A percentile compares a stretch with the other conserved stretches of the same genome.
These are phyloP conservation scores for Tortrix viridana DNA, from an alignment of 2,888 invertebrate species.

Conservation along the genomic window DNA sequence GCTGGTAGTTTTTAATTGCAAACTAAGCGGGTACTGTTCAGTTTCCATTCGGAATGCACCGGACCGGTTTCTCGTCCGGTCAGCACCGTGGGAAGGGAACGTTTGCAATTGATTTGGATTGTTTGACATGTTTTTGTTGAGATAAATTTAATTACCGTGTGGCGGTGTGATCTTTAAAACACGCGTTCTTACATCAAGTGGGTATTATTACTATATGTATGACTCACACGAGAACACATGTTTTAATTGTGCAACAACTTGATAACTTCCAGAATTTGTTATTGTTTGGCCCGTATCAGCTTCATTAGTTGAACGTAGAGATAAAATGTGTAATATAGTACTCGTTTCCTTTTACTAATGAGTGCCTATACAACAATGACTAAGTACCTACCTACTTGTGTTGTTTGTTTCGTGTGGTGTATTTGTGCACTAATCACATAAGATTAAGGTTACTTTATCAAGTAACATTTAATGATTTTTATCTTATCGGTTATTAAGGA, in stretches of 20 bases:
- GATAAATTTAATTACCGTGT: slow-evolving; percentile 3
- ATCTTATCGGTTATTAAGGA: slow-evolving; percentile 1
- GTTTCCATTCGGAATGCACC: slow-evolving; percentile 76
- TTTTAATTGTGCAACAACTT: slow-evolving; percentile 26
- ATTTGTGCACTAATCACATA: neutral
- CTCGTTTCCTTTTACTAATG: slow-evolving; percentile 2
- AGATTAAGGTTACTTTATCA: neutral
- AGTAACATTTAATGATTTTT: neutral
- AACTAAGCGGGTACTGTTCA: slow-evolving; percentile 59
- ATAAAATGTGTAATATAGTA: slow-evolving; percentile 14
- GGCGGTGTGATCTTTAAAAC: neutral
- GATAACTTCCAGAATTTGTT: slow-evolving; percentile 6
- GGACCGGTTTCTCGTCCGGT: slow-evolving; percentile 77
- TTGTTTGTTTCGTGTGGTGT: neutral
- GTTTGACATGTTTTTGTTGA: slow-evolving; percentile 45
- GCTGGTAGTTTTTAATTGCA: slow-evolving; percentile 60
- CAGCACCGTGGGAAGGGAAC: slow-evolving; percentile 78
- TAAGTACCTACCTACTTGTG: neutral
- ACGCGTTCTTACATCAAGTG: slow-evolving; percentile 2
- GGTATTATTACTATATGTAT: neutral
- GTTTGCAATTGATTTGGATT: slow-evolving; percentile 55
- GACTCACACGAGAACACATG: slow-evolving; percentile 29
- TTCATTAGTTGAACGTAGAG: neutral
- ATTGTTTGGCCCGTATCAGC: slow-evolving; percentile 9
- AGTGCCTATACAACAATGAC: too few relatives aligned